These are phyloP conservation scores for Halyomorpha halys DNA, from an alignment of 1,140 invertebrate genomes.

Conservation along the genomic window DNA sequence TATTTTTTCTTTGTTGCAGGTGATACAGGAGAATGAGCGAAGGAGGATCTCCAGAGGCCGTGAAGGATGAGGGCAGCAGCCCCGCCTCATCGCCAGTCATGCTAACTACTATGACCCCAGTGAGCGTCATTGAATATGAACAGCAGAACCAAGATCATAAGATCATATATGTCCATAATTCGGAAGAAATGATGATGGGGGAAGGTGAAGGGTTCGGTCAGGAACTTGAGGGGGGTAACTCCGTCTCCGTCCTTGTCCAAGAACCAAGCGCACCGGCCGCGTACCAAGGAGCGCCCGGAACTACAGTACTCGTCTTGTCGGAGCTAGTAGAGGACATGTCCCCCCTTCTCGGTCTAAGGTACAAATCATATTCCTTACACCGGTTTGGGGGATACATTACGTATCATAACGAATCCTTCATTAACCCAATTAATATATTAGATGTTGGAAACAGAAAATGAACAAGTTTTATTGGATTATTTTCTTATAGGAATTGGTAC, in stretches of 20 bases:
- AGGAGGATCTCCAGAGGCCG: conserved; percentile 18
- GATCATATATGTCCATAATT: conserved; percentile 28
- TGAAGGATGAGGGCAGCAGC: conserved; percentile 25
- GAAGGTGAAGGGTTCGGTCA: conserved; percentile 19
- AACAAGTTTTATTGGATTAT: no score
- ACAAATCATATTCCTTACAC: conserved; percentile 2
- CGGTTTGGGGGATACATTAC: conserved; percentile 6
- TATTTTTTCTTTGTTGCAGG: no score
- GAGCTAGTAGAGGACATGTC: conserved; percentile 34
- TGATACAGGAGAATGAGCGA: conserved; percentile 1
- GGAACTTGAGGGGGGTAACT: conserved; percentile 20
- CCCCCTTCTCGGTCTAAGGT: conserved; percentile 32
- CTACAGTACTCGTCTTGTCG: conserved; percentile 33
- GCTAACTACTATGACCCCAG: conserved; percentile 32
- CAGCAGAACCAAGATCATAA: conserved; percentile 27
- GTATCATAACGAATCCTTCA: conserved; percentile 1
- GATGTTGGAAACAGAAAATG: not conserved
- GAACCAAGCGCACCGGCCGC: conserved; percentile 26
- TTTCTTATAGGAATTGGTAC: no score
- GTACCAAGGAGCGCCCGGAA: conserved; percentile 30
- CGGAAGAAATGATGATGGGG: conserved; percentile 14
- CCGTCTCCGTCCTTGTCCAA: conserved; percentile 31
- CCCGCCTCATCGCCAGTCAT: conserved; percentile 29
- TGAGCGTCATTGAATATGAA: conserved; percentile 31
- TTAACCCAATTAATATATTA: not conserved